Conservation (phyloP, 2,113 vertebrate species). For the Jaculus jaculus region DNA sequence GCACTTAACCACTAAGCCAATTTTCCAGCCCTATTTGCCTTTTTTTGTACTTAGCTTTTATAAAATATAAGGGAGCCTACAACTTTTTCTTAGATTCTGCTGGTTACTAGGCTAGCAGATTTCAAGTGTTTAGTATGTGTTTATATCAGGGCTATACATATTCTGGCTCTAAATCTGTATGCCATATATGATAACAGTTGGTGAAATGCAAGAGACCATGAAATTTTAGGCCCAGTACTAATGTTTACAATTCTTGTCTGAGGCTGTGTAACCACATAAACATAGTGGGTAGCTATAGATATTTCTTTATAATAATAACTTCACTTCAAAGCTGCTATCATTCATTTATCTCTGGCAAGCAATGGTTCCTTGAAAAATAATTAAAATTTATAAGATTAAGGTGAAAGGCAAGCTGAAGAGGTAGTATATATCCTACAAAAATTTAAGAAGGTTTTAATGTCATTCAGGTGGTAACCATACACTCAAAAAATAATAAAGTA, state of each 20-base stretch:
- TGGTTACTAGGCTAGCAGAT: neutral
- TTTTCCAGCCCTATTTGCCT: too few relatives aligned
- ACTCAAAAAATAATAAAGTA: constrained; percentile 29
- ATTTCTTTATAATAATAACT: neutral
- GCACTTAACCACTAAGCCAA: too few relatives aligned
- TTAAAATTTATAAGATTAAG: neutral
- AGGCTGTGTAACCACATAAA: neutral
- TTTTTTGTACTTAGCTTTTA: neutral
- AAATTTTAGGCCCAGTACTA: neutral
- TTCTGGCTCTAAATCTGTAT: neutral
- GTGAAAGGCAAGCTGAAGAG: neutral
- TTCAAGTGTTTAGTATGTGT: neutral
- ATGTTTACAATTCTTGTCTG: neutral
- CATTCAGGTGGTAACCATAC: neutral
- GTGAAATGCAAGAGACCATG: neutral
- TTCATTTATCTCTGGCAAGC: neutral
- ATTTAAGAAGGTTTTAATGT: neutral
- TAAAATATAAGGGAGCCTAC: neutral
- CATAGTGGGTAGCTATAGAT: neutral
- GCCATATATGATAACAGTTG: neutral
- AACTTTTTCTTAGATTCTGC: neutral
- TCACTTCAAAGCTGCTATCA: neutral
- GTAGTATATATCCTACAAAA: neutral
- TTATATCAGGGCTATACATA: neutral
- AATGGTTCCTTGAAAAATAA: neutral